Conservation (phyloP, 1,140 invertebrate species). For the Brachionus koreanus region DNA sequence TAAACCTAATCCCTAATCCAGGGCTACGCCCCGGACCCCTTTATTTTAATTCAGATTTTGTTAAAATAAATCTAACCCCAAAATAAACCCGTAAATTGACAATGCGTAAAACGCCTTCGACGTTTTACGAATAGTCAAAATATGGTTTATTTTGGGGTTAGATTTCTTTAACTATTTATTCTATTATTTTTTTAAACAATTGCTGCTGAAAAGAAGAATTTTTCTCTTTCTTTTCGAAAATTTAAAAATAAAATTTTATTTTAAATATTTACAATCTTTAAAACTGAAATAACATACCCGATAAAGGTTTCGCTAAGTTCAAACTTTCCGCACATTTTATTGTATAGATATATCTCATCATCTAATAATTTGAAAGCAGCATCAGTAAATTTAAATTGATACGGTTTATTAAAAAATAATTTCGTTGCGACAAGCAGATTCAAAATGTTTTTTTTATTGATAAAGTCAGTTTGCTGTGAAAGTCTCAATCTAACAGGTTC, state of each 20-base stretch:
- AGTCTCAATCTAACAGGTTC: background rate
- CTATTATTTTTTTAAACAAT: too few species aligned
- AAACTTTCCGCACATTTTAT: background rate
- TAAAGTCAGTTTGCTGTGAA: background rate
- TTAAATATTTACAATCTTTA: too few species aligned
- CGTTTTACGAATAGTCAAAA: background rate
- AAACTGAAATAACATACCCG: too few species aligned
- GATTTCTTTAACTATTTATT: background rate
- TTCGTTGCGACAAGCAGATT: background rate
- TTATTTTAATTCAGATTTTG: background rate
- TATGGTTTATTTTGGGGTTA: background rate
- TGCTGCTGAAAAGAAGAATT: too few species aligned
- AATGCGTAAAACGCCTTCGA: background rate
- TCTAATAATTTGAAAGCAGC: background rate
- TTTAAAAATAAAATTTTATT: too few species aligned
- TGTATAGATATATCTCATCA: background rate
- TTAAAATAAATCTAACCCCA: background rate
- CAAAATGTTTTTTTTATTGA: background rate
- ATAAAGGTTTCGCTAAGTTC: background rate
- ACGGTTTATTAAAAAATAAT: background rate
- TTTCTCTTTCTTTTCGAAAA: too few species aligned
- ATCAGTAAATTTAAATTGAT: background rate
- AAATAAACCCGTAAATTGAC: background rate
- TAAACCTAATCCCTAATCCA: background rate
- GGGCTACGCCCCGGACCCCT: background rate